Base-by-base conservation (phyloP, 1,140 invertebrate species). In the Sarcophaga peregrina region DNA sequence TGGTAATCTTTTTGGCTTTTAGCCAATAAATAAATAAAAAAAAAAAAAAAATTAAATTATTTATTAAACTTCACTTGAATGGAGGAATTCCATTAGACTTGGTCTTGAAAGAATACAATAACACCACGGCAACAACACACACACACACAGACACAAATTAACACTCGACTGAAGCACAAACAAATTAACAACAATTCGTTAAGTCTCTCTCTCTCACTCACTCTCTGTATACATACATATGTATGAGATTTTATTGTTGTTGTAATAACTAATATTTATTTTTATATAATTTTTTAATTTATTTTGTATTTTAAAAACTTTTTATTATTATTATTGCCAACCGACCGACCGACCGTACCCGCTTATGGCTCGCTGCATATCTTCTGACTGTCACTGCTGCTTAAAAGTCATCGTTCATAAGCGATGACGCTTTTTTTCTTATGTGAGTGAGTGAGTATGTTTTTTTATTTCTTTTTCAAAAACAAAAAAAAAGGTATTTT, bases 351-450 rank as follows among this genome's bases (percentile, higher is more conserved):
- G 47, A 78, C 47, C 75, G 75, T 78, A 78, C 75, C 75, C 75
- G 47, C 47, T 78, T 78, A 78, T 78, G 75, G 75, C 75, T 78
- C 48, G 75, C 75, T 78, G 75, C 75, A 78, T 78, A 78, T 37
- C 75, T 78, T 37, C 25, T 78, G 20, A 78, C 75, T 78, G 75
- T 50, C 75, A 78, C 47, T 78, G 75, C n/a, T 78, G 75, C n/a
- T 78, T 78, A 78, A 78, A 78, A 78, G 75, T 78, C 75, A 78
- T 78, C 75, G 75, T 78, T 78, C 75, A 78, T 47, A 78, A 47
- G 75, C 75, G 75, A 78, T 78, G 75, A 78, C 75, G 75, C 15
- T 78, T 78, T 37, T 37, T 37, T 37, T 37, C 20, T 78, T 52
- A 78, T 78, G 17, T 78, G 75, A 50, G 75, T 78, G 50, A 50